These are phyloP conservation scores for Aplocera efformata DNA, from an alignment of 2,888 invertebrate genomes.

Conservation along the genomic window DNA sequence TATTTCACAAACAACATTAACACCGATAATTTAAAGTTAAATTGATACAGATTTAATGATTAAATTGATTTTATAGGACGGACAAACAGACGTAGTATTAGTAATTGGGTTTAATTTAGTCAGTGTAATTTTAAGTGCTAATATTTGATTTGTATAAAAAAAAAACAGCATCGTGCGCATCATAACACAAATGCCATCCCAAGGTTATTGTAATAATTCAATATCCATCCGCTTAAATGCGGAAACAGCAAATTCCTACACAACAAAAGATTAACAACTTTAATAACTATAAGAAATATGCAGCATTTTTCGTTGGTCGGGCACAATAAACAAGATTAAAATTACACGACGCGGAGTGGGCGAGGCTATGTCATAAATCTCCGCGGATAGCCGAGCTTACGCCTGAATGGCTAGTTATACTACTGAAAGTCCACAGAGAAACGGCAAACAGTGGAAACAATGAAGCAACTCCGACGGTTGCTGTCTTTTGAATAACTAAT, in stretches of 20 bases:
- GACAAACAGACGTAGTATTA: too few species aligned
- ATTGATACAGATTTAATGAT: too few species aligned
- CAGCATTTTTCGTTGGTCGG: slow-evolving; percentile 34
- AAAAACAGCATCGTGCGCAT: too few species aligned
- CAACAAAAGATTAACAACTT: slow-evolving; percentile 27
- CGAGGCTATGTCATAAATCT: slow-evolving; percentile 47
- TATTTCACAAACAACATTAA: too few species aligned
- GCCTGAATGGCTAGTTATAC: slow-evolving; percentile 39
- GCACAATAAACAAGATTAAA: slow-evolving; percentile 61
- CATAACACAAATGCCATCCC: too few species aligned
- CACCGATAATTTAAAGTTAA: too few species aligned
- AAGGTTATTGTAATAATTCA: neutral
- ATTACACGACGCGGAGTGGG: slow-evolving; percentile 50
- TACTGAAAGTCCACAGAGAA: slow-evolving; percentile 32
- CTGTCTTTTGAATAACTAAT: slow-evolving; percentile 34
- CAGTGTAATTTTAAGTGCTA: too few species aligned
- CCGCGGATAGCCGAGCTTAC: slow-evolving; percentile 29
- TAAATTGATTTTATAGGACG: too few species aligned
- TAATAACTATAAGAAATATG: slow-evolving; percentile 33
- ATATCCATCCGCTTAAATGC: neutral
- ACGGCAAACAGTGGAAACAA: slow-evolving; percentile 36
- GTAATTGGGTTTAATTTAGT: too few species aligned
- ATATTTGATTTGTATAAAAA: too few species aligned
- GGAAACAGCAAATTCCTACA: neutral
- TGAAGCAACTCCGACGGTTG: slow-evolving; percentile 26